Base-by-base conservation (phyloP, 2,113 vertebrate species). In the Acrocephalus arundinaceus region DNA sequence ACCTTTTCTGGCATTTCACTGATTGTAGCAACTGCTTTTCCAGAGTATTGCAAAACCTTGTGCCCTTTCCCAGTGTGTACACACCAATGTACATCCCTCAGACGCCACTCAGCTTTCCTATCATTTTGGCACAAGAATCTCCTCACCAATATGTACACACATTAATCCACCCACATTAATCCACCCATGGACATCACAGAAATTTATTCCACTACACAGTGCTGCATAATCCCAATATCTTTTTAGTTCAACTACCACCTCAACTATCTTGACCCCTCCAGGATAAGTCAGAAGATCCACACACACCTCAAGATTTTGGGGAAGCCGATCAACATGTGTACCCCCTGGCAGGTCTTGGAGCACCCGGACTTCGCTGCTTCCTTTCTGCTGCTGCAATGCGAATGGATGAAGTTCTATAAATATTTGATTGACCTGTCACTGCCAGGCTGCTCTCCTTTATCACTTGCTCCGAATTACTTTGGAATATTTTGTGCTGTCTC, bases 1-100 rank as follows among this genome's bases (percentile, higher is more conserved):
- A 97, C 97, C 96, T 98, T 97, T 98, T 95, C 96, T 97, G 96
- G 94, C 96, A 97, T 98, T 98, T 97, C 90, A 97, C 85, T 96
- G 90, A 97, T 94, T 94, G 86, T 93, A 97, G 93, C 94, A 93
- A 94, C 96, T 90, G 70, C 63, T 83, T 97, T 97, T 89, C 93
- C 88, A 93, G 86, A 92, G 89, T 87, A 95, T 2, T 91, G 93
- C 74, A 93, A 83, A 96, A 94, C 85, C 94, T 68, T 10, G 23
- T 96, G 97, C 96, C 96, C 96, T 97, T 97, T 97, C 79, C 72
- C 73, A 33, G 33, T 75, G 59, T 93, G 57, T 86, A 90, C 85
- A 91, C 80, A 68, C 65, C 78, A 31, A 13, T 13, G n/a, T 63
- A 70, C 79, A 76, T 43, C 87, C 54, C 75, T 82, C 70, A 77